Base-by-base conservation (phyloP, 2,888 invertebrate genomes). In the Pocota personata region DNA sequence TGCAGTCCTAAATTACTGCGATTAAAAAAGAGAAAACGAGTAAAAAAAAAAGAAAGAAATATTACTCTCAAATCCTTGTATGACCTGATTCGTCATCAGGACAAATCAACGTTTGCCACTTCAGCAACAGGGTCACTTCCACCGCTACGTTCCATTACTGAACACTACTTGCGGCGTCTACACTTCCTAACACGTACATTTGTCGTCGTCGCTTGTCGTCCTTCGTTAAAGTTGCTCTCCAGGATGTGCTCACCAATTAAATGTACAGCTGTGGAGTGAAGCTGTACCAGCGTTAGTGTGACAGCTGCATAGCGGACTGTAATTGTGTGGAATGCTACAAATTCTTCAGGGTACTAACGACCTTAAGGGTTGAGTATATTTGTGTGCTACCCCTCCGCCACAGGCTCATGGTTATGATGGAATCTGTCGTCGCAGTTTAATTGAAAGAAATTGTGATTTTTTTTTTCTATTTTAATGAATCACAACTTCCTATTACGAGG, bases 91-190 rank as follows among this genome's bases (percentile, higher is more conserved):
- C 71, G 46, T 64, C 52, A 40, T 72, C 57, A 80, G 69, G 52
- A 75, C 40, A 82, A 60, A 76, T 82, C 80, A 82, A 71, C 71
- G 82, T 82, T 80, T 72, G 69, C 46, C 64, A 75, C 72, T 84
- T 75, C 82, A 76, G 71, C 84, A 86, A 82, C 60, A 86, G 76
- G 82, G 82, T 86, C 84, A 86, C 71, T 76, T 82, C 80, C 40
- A 71, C 14, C 52, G 48, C 48, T 35, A 24, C 57, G 48, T 50
- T 19, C 62, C 55, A 67, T 69, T 64, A 57, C 69, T 24, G 48
- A 62, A 73, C 37, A 57, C 40, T 19, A 79, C 83, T 84, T 79
- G 76, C 84, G 80, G 76, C 75, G 69, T 76, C 80, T 82, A 60
- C 71, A 82, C 71, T 69, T 80, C 69, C 75, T 79, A 69, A 72